Base-by-base conservation (phyloP, 2,888 invertebrate genomes). In the Aphelenchoides bicaudatus region DNA sequence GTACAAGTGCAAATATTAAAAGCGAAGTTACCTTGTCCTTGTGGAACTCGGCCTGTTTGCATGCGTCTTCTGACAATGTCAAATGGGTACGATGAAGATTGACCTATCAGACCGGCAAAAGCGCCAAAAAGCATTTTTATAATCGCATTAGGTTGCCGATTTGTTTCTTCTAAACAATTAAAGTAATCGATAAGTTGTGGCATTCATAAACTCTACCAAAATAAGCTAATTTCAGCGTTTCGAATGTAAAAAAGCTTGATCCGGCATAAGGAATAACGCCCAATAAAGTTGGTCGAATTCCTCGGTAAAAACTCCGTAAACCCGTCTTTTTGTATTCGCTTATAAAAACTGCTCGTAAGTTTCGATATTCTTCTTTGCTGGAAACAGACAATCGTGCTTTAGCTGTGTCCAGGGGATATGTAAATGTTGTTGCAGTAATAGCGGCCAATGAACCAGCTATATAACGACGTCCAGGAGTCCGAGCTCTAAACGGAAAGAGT, bases 261-360 rank as follows among this genome's bases (percentile, higher is more conserved):
- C 96, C 96, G 0, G 96, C 93, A 81, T 96, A 96, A 0, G 93
- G 93, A 68, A 94, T 88, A 2, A 92, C 91, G 0, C 96, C 96
- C 21, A 91, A 80, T 54, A 96, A 85, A 0, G 96, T 93, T 0
- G 94, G 90, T 53, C 87, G 65, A 49, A 75, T 62, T 5, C 75
- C 75, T 19, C 75, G 61, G 52, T 74, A 76, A 13, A 77, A 68
- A 13, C 70, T 59, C 28, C 56, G 51, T 5, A 74, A 56, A 5
- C 76, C 76, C 13, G 67, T 65, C 58, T 69, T 62, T 28, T 61
- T 53, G 53, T 72, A 75, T 29, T 69, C 73, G 57, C 73, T 75
- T n/a, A 61, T 54, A 51, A 76, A 77, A 10, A 76, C 74, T 13
- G 72, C 58, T 13, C 60, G 38, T n/a, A 70, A 25, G 19, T 67